Evolutionary conservation across 2,113 vertebrate species (phyloP).

Genomic region (Ovis canadensis): DNA sequence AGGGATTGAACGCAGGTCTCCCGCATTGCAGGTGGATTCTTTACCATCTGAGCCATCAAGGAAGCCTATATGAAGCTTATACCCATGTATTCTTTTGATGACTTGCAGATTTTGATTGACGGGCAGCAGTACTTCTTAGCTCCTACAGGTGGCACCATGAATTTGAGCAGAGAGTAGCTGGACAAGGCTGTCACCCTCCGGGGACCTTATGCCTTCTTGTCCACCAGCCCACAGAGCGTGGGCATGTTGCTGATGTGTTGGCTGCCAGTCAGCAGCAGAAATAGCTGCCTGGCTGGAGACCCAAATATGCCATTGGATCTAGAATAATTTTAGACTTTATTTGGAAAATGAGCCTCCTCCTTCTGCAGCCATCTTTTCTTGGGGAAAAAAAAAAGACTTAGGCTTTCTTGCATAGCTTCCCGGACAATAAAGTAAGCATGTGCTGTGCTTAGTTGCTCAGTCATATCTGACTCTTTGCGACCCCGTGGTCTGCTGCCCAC

Average conservation of each 20-base stretch:
- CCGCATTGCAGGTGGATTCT: neutral
- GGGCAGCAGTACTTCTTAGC: neutral
- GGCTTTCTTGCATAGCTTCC: neutral
- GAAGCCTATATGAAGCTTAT: neutral
- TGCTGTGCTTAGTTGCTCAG: neutral
- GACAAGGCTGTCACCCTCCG: neutral
- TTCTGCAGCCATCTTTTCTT: slow-evolving; percentile 11
- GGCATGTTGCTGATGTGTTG: neutral
- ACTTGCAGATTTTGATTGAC: neutral
- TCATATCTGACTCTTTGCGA: neutral
- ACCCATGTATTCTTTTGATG: neutral
- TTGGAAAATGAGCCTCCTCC: neutral
- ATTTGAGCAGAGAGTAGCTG: neutral
- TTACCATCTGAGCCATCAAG: neutral
- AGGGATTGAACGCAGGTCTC: neutral
- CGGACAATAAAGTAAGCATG: neutral
- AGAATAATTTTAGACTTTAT: neutral
- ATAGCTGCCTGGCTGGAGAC: neutral
- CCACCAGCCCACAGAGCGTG: neutral
- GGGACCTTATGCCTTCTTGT: neutral
- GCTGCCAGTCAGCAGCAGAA: neutral
- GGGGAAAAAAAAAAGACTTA: neutral
- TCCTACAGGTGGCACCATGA: slow-evolving; percentile 60
- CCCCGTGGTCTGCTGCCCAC: neutral
- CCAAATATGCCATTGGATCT: neutral